A percentile compares a stretch with the other conserved stretches of the same genome.
Conservation (phyloP, 2,797 vertebrate species). For the Scarus forsteni region DNA sequence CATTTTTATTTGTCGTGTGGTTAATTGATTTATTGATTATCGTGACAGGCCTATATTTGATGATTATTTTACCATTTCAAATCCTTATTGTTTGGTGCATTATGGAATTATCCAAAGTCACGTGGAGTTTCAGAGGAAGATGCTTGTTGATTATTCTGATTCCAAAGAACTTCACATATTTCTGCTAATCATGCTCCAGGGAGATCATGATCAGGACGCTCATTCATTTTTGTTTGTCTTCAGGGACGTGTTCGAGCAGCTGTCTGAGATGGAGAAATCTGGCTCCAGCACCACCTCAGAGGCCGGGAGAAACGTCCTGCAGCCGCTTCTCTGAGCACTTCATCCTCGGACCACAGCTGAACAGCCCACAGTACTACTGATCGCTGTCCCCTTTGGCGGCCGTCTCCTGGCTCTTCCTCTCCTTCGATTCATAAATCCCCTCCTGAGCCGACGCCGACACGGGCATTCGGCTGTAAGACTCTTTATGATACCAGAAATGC, state of each 20-base stretch:
- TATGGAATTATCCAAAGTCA: no score
- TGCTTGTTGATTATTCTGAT: background rate
- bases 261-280: constrained; percentile 91
- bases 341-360: constrained; percentile 12
- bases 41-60: no score
- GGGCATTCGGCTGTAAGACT: constrained; percentile 37
- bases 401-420: constrained; percentile 63
- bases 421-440: constrained; percentile 34
- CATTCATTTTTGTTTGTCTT: constrained; percentile 1
- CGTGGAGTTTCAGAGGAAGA: background rate
- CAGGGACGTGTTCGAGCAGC: constrained; percentile 96
- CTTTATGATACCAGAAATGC: constrained; percentile 46
- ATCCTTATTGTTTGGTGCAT: no score
- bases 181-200: background rate
- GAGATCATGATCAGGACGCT: background rate
- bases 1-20: no score
- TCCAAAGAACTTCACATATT: no score
- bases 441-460: constrained; percentile 27
- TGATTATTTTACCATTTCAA: no score
- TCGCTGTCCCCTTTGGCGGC: constrained; percentile 53
- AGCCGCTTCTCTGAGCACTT: constrained; percentile 79
- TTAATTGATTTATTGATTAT: no score
- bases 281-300: constrained; percentile 69
- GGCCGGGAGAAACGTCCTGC: constrained; percentile 82
- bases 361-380: constrained; percentile 77